Evolutionary conservation across 2,113 vertebrate species (phyloP).

Genomic region (Oryzias curvinotus): DNA sequence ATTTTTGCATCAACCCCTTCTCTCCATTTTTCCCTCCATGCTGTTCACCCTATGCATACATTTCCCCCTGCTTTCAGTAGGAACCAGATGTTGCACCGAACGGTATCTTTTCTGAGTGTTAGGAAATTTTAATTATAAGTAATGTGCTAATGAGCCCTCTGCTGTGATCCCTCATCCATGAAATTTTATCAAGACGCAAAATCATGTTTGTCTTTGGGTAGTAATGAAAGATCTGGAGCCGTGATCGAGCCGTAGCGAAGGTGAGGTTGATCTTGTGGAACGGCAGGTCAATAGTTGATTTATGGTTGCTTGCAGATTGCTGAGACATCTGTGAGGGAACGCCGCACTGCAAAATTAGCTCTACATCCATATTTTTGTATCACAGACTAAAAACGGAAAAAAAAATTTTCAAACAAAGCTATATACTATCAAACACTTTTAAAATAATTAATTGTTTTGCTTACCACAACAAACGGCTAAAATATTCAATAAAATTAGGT

Average conservation of each 20-base stretch:
- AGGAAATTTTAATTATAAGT: conserved; percentile 13
- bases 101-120: conserved; percentile 5
- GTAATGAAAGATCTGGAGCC: background rate
- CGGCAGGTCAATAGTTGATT: background rate
- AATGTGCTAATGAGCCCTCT: background rate
- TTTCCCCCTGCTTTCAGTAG: background rate
- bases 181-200: conserved; percentile 6
- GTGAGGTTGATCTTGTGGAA: background rate
- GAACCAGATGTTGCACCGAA: conserved; percentile 3
- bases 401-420: no score
- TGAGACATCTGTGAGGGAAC: background rate
- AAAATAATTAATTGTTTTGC: no score
- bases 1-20: conserved; percentile 11
- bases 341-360: no score
- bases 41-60: conserved; percentile 6
- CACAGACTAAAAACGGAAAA: no score
- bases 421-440: no score
- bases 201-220: background rate
- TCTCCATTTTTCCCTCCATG: background rate
- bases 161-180: background rate
- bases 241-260: background rate
- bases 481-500: no score
- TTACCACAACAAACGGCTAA: no score
- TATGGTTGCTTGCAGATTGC: background rate
- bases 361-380: no score